Base-by-base conservation (phyloP, 2,113 vertebrate species). In the Platysteira castanea region DNA sequence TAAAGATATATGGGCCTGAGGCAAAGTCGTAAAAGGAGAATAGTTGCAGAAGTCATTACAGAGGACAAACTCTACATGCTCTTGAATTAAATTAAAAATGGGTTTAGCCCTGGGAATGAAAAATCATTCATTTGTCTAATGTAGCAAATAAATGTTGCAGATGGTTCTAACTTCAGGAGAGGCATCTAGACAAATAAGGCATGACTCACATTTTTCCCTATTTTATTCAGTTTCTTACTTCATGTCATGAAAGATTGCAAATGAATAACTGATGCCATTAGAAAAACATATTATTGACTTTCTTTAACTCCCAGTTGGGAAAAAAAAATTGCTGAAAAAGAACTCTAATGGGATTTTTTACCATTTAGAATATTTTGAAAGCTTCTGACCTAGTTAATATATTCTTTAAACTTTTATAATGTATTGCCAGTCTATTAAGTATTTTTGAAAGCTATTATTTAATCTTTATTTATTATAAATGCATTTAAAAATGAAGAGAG, bases 71-170 rank as follows among this genome's bases (percentile, higher is more conserved):
- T 57, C 64, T 87, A 82, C 1, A 4, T 94, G 70, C 33, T 90
- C 50, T 64, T 91, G 46, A 93, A 77, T 87, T 83, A 87, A 87
- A 95, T 65, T 78, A 89, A 94, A 91, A 90, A 69, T 73, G 6
- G 2, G 15, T 61, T 94, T 96, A 95, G 53, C 59, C 50, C 41
- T 69, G 46, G 50, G 70, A 94, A 90, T 91, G n/a, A 95, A 94
- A 95, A 91, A 85, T 69, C 57, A 57, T 39, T 89, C 37, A 83
- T 95, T 94, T 96, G 52, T 90, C 79, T 95, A 95, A 85, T 69
- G 47, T 59, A 85, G 46, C 63, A 96, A 95, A 94, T 64, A 87
- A 93, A 91, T 42, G 79, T 83, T 83, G 50, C 84, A 96, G 81
- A 75, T 89, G 73, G 65, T 85, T 93, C 63, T 83, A 90, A 87